Percentiles rank a stretch among this genome's conserved stretches.
phyloP scores from a whole-genome alignment of 2,888 invertebrate species.

The Cantharis rustica region DNA sequence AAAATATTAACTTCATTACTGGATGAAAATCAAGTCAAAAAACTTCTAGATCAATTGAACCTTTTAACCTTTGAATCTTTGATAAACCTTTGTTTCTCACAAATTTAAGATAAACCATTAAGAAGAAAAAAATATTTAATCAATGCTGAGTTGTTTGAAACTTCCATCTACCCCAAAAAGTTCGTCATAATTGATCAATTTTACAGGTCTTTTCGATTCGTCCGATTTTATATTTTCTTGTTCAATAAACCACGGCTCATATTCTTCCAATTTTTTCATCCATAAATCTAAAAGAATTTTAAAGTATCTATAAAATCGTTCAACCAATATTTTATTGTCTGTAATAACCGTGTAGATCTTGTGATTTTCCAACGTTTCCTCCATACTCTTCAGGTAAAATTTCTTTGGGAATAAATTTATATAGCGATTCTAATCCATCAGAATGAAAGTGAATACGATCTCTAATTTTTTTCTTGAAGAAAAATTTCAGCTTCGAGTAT shows the following conservation, averaged over 20 bases:
- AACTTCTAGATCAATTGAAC: no score
- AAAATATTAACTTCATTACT: no score
- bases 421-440: constrained; percentile 70
- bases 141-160: constrained; percentile 82
- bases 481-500: constrained; percentile 83
- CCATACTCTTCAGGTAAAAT: constrained; percentile 84
- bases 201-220: constrained; percentile 80
- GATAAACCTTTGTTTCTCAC: no score
- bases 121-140: no score
- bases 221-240: constrained; percentile 80
- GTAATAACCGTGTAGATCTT: constrained; percentile 69
- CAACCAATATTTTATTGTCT: no score
- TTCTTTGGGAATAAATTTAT: constrained; percentile 78
- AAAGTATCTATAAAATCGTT: not conserved
- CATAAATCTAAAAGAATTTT: constrained; percentile 67
- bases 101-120: no score
- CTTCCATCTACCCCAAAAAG: constrained; percentile 87
- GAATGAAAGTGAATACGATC: constrained; percentile 82
- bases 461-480: constrained; percentile 85
- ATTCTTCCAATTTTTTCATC: constrained; percentile 77
- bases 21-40: no score
- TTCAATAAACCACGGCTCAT: constrained; percentile 79
- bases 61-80: no score
- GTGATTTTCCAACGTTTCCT: constrained; percentile 75
- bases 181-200: constrained; percentile 84